Evolutionary conservation across 2,888 invertebrate species (phyloP), one percentile per base, ranked within the genome.

Genomic region (Bruchidius siliquastri): DNA sequence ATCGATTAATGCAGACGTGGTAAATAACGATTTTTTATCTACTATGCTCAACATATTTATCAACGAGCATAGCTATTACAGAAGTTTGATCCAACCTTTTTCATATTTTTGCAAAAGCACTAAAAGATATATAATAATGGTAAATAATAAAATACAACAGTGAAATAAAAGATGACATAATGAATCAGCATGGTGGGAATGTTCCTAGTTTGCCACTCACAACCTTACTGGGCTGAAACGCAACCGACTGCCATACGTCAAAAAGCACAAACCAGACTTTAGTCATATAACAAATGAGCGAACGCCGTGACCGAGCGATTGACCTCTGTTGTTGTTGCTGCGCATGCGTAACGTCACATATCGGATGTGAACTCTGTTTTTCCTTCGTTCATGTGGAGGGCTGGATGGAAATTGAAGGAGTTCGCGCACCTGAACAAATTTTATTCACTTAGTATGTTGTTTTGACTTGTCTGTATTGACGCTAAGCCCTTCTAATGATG

Each of bases 311-410:
- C 3, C 49, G 49, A 49, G 49, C 49, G 49, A 49, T 49, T 3
- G 49, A 49, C 49, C 49, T 49, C 49, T 49, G 49, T 49, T 49
- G 49, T 49, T 49, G 49, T 49, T 49, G 20, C 30, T 69, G 69
- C 80, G 81, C 80, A 81, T 81, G 82, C 82, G 83, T 80, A 82
- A 81, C 81, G 80, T 84, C 84, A 83, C 85, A 85, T 85, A 85
- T 85, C 85, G 83, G 80, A 83, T 83, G 83, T 83, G 84, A 81
- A 79, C 78, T 76, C 74, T 78, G 49, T 49, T 49, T 49, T 49
- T 49, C 49, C 49, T 49, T 49, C 8, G 49, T 49, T 8, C 18
- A 13, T 49, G 49, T 13, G 49, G 18, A 49, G 13, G 49, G 49
- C 49, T 13, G 18, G 49, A 49, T 4, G 49, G 18, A 18, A 1